Evolutionary conservation across 2,797 vertebrate species (phyloP), one percentile per base, ranked within the genome.

Genomic region (Coendou prehensilis): DNA sequence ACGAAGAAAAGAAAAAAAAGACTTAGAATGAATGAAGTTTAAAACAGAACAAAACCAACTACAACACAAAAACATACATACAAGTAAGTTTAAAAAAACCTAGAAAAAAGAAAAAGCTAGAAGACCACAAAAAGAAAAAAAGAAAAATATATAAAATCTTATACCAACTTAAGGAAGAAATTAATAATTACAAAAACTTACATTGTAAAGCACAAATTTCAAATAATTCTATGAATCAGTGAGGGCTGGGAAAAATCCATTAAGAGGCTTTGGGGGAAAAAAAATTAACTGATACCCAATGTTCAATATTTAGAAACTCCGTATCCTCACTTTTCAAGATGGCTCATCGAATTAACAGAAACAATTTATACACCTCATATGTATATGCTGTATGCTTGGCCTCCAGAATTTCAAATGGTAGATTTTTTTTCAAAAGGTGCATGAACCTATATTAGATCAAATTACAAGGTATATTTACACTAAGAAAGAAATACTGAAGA

Each of bases 401-500:
- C 81, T 96, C 93, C 33, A 93, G 47, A 95, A 96, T 97, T 95
- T 91, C 63, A 97, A 97, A 95, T 37, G 52, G 56, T 28, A 90
- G 23, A 2, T 30, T 92, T 93, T 59, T 54, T 78, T 52, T 52
- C 67, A 82, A 96, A 94, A 79, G 78, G 45, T 22, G 41, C 92
- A 95, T 71, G 54, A 96, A 97, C 37, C 71, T 73, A 71, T 95
- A 95, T 50, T 61, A 92, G 37, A 71, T 84, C 84, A 96, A 91
- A 93, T 94, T 71, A 96, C 75, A 96, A 97, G 54, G 56, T 56
- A 83, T 88, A 83, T 59, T 91, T 88, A 92, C 75, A 94, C 33
- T 64, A 95, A 89, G 37, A 95, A 92, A 96, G 37, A 96, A 97
- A 96, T 86, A 96, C 28, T 94, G 26, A 83, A 89, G 26, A 90